These are phyloP conservation scores for Halyomorpha halys DNA, from an alignment of 1,140 invertebrate genomes.

Conservation along the genomic window DNA sequence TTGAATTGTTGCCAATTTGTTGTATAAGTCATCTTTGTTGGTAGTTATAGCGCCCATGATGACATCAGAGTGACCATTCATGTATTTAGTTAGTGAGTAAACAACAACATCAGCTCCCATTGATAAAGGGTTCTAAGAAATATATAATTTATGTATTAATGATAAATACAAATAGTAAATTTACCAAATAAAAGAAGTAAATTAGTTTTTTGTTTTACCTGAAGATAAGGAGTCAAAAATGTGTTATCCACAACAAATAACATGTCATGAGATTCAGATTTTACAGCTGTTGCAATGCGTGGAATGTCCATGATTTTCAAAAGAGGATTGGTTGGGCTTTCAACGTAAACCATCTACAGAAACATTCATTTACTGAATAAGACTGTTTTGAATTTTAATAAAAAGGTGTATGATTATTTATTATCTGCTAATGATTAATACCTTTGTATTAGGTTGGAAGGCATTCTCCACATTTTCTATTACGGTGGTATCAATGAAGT, in stretches of 20 bases:
- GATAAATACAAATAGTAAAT: background rate
- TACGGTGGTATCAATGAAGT: slow-evolving; percentile 72
- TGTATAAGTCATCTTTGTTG: slow-evolving; percentile 58
- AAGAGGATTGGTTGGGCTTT: slow-evolving; percentile 95
- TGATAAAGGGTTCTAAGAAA: slow-evolving; percentile 62
- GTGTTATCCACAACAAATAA: slow-evolving; percentile 94
- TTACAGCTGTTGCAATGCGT: slow-evolving; percentile 54
- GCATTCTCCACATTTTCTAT: slow-evolving; percentile 53
- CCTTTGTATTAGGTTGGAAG: slow-evolving; percentile 77
- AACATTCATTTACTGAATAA: background rate
- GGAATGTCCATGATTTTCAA: slow-evolving; percentile 85
- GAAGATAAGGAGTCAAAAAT: slow-evolving; percentile 91
- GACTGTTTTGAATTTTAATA: background rate
- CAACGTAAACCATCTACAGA: slow-evolving; percentile 85
- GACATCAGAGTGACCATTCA: slow-evolving; percentile 96
- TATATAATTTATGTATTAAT: slow-evolving; percentile 7
- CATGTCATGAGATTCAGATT: slow-evolving; percentile 49
- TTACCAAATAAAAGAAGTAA: background rate
- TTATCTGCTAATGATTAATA: slow-evolving; percentile 36
- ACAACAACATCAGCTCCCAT: slow-evolving; percentile 85
- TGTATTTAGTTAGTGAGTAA: slow-evolving; percentile 95
- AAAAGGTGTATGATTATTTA: background rate
- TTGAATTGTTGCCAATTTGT: slow-evolving; percentile 74
- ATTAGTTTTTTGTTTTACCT: slow-evolving; percentile 41
- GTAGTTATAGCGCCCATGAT: slow-evolving; percentile 86